Evolutionary conservation across 2,888 invertebrate species (phyloP), one percentile per base, ranked within the genome.

Genomic region (Phortica okadai): DNA sequence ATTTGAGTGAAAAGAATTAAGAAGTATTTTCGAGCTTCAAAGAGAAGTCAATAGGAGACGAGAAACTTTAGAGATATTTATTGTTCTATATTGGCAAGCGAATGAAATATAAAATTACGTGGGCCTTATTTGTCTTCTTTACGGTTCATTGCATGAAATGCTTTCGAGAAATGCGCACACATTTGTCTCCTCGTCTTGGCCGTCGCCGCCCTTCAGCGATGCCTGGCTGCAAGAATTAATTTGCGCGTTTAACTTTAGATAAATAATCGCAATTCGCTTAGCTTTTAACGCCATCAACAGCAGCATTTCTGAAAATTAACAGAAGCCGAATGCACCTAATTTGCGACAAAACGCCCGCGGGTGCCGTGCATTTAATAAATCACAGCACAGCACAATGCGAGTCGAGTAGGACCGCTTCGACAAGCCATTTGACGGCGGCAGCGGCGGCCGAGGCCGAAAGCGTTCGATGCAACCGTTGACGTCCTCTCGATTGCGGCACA

Each of bases 291-390:
- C 81, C 78, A 73, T 77, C 11, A 44, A 21, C 42, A 16, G 16
- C 62, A 62, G 8, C 25, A 25, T 66, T 10, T 67, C n/a, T 21
- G 59, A 14, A 85, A 85, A 85, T 85, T 85, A 88, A 85, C 85
- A 85, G 85, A 85, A 85, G 85, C 85, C 85, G 88, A 85, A 85
- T 85, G 88, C 88, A 85, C 87, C 85, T 85, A 85, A 85, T 85
- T 85, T 85, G 89, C 84, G 87, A 83, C 84, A 85, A 90, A 88
- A 88, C 90, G 90, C 89, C 89, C 84, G 86, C 81, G 84, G 85
- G 89, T 81, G 83, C 80, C 79, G 76, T 79, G 69, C 82, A 81
- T 83, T 88, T 88, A 85, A 85, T 85, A 85, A 85, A 85, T 85
- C 85, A 85, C 85, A 88, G 84, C 88, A 85, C 59, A 80, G 78